These are phyloP conservation scores for Mergus octosetaceus DNA, from an alignment of 2,797 vertebrate species.

Conservation along the genomic window DNA sequence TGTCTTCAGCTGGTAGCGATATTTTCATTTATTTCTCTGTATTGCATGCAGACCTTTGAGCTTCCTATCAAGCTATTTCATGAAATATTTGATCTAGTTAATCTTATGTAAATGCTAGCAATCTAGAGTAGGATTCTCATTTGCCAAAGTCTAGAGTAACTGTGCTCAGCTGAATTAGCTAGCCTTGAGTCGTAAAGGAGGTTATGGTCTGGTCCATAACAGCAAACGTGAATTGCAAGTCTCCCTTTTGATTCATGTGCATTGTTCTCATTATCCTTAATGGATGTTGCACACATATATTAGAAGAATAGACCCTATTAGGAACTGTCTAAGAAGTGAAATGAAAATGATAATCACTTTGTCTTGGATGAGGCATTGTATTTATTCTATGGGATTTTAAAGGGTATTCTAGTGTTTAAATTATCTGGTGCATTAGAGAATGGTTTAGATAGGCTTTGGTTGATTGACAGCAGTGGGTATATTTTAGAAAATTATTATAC, in stretches of 20 bases:
- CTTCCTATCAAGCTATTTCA: not conserved
- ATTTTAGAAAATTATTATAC: slow-evolving; percentile 50
- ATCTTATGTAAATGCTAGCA: not conserved
- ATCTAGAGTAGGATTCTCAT: not conserved
- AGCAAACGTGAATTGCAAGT: not conserved
- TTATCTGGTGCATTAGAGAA: slow-evolving; percentile 36
- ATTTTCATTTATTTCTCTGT: not conserved
- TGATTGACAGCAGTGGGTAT: slow-evolving; percentile 49
- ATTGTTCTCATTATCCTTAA: slow-evolving; percentile 9
- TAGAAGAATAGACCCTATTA: slow-evolving; percentile 14
- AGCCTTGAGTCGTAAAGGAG: not conserved
- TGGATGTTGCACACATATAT: not conserved
- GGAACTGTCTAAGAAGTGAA: slow-evolving; percentile 14
- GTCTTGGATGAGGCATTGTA: slow-evolving; percentile 43
- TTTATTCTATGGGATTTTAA: slow-evolving; percentile 55
- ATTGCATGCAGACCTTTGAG: not conserved
- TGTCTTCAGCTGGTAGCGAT: not conserved
- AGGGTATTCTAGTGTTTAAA: slow-evolving; percentile 51
- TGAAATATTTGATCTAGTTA: not conserved
- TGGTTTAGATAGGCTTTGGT: slow-evolving; percentile 32
- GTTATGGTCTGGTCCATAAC: not conserved
- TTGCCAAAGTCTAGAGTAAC: not conserved
- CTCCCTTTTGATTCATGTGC: not conserved
- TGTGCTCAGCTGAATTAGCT: not conserved
- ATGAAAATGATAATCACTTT: slow-evolving; percentile 48